Conservation (phyloP, 1,140 invertebrate species). For the Ridgeia piscesae region DNA sequence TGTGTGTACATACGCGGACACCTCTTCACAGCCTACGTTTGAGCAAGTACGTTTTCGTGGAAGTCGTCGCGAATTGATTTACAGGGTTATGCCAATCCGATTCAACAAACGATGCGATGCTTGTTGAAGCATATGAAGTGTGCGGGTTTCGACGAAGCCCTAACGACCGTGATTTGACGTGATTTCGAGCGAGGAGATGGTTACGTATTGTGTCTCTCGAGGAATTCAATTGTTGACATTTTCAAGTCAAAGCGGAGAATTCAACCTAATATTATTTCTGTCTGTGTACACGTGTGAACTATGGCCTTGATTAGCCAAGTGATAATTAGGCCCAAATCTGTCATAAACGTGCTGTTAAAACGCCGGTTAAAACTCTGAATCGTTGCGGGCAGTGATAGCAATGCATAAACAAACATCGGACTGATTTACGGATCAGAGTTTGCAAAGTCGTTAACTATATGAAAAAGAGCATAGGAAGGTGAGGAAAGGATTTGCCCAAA, state of each 20-base stretch:
- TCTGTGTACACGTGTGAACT: background rate
- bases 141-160: background rate
- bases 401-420: background rate
- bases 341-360: background rate
- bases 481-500: too few species aligned
- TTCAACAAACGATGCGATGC: too few species aligned
- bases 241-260: background rate
- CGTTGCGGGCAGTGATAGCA: background rate
- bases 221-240: background rate
- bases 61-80: too few species aligned
- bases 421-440: background rate
- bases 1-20: too few species aligned
- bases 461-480: too few species aligned
- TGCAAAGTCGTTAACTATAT: background rate
- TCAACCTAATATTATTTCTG: background rate
- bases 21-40: too few species aligned
- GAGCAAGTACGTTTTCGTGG: too few species aligned
- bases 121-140: too few species aligned
- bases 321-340: slow-evolving; percentile 14
- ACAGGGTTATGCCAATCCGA: too few species aligned
- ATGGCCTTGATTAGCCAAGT: background rate
- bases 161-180: background rate
- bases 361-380: background rate
- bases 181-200: background rate
- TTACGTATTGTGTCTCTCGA: background rate